Evolutionary conservation across 2,888 invertebrate species (phyloP), one percentile per base, ranked within the genome.

Genomic region (Cryptus viduatorius): DNA sequence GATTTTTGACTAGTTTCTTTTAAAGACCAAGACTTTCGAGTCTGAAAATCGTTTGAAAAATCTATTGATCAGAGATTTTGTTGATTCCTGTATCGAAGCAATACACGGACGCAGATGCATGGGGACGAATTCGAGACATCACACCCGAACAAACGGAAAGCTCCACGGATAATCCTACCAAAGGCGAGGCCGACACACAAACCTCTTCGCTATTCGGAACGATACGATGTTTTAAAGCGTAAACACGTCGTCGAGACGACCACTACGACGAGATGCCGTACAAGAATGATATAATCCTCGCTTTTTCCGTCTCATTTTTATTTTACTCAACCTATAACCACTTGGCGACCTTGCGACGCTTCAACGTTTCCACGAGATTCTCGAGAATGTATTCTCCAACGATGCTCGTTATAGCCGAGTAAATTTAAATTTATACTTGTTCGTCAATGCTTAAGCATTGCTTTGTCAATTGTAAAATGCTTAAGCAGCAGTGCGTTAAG

Each of bases 221-320:
- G 86, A 83, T 86, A 86, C 87, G 88, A 89, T 88, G 88, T 90
- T 90, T 90, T 90, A 90, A 91, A 90, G 91, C 91, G 89, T 90
- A 91, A 91, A 91, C 91, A 91, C 90, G 89, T 89, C 89, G 87
- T 86, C 82, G 85, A 68, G 67, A 44, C 29, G 71, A 29, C 67
- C 71, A 72, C 68, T 50, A 59, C 59, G 48, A 19, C 61, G 68
- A 69, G 37, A 59, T 64, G 48, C 12, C 3, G 12, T 31, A 24
- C 37, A 44, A 75, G 69, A 48, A 79, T 75, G 79, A 59, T 69
- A 79, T 83, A 83, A 83, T 83, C 83, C 83, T 59, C 56, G 73
- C 73, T 81, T 82, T 83, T 78, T 83, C 37, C 68, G 68, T 79
- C 73, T 72, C 88, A 88, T 89, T 89, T 89, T 87, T 84, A 86